phyloP scores from a whole-genome alignment of 2,888 invertebrate genomes.

The Meteorus cinctellus region DNA sequence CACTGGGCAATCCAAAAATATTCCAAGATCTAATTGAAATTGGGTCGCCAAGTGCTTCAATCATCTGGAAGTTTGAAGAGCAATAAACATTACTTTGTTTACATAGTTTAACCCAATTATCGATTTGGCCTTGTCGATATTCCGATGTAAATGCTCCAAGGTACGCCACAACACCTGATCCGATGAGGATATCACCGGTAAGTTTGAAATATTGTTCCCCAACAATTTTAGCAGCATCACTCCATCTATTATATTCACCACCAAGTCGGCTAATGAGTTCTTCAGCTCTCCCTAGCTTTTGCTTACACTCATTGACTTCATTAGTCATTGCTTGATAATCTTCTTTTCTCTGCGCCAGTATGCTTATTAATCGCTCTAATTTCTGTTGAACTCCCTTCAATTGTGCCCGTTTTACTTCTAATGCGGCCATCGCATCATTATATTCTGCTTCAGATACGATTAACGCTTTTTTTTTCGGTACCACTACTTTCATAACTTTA shows the following conservation, averaged over 20 bases:
- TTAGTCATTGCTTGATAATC: conserved; percentile 85
- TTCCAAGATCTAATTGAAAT: conserved; percentile 93
- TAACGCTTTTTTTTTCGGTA: conserved; percentile 93
- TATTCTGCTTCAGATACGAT: conserved; percentile 90
- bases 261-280: conserved; percentile 94
- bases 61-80: conserved; percentile 84
- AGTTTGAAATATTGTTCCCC: conserved; percentile 82
- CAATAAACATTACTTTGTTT: conserved; percentile 84
- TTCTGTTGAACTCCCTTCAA: conserved; percentile 81
- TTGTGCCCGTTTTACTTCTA: conserved; percentile 86
- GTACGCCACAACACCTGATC: conserved; percentile 92
- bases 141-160: conserved; percentile 89
- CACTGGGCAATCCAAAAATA: conserved; percentile 91
- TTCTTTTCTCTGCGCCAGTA: conserved; percentile 79
- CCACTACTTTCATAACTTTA: conserved; percentile 91
- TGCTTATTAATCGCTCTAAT: conserved; percentile 82
- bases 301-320: conserved; percentile 90
- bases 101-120: conserved; percentile 84
- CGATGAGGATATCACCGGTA: conserved; percentile 89
- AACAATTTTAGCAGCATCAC: conserved; percentile 81
- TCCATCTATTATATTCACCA: conserved; percentile 94
- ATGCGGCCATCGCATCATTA: conserved; percentile 82
- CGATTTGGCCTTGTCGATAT: conserved; percentile 82
- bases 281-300: conserved; percentile 91
- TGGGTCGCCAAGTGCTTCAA: conserved; percentile 87